Evolutionary conservation across 2,797 vertebrate genomes (phyloP).

Genomic region (Prionace glauca): DNA sequence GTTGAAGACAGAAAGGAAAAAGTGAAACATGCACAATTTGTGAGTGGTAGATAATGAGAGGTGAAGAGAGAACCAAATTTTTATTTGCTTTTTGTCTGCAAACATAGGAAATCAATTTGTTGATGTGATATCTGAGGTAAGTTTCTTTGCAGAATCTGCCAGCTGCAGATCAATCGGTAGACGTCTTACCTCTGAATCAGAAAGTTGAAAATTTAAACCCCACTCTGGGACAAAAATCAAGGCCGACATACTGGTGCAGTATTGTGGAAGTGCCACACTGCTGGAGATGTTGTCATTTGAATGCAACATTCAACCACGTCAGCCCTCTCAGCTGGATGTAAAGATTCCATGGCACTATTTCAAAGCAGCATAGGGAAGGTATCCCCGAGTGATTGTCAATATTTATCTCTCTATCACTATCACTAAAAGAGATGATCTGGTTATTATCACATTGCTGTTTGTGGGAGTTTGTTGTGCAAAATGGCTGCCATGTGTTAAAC

Average conservation of each 20-base stretch:
- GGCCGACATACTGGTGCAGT: neutral
- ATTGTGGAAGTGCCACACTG: neutral
- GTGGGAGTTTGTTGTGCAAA: neutral
- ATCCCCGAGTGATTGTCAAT: neutral
- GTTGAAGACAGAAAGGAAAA: neutral
- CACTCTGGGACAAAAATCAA: neutral
- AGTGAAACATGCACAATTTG: neutral
- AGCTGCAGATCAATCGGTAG: neutral
- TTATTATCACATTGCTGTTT: neutral
- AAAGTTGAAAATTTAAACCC: neutral
- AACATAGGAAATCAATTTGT: neutral
- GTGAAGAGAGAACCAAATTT: too few relatives aligned
- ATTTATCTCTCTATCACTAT: neutral
- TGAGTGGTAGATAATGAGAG: neutral
- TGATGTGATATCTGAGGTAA: neutral
- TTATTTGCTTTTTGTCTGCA: neutral
- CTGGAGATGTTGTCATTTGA: neutral
- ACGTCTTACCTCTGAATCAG: neutral
- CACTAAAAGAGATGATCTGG: neutral
- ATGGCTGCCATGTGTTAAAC: neutral
- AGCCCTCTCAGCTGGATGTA: neutral
- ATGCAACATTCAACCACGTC: neutral
- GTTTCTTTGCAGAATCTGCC: neutral
- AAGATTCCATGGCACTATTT: neutral
- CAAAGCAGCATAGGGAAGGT: neutral